phyloP scores from a whole-genome alignment of 2,797 vertebrate species.

The Intellagama lesueurii region DNA sequence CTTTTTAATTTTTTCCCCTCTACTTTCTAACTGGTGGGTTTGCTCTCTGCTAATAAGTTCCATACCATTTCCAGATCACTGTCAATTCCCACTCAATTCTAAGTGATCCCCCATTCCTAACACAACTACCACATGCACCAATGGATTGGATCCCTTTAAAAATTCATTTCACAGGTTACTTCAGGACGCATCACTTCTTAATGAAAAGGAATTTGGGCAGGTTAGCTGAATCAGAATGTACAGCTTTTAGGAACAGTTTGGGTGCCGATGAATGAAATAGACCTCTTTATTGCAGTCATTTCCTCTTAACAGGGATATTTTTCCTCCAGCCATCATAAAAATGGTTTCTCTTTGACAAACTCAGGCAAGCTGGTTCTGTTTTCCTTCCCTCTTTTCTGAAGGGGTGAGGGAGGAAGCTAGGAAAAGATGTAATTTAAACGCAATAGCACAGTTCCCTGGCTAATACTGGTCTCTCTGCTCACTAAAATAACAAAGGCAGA shows the following conservation, averaged over 20 bases:
- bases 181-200: not conserved
- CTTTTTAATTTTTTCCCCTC: too few species aligned
- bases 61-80: not conserved
- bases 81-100: too few species aligned
- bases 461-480: not conserved
- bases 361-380: conserved; percentile 38
- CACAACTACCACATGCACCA: not conserved
- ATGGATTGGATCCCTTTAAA: not conserved
- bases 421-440: conserved; percentile 57
- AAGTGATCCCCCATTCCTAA: not conserved
- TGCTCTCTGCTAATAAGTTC: not conserved
- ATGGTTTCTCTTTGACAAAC: conserved; percentile 48
- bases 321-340: conserved; percentile 45
- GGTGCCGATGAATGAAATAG: conserved; percentile 30
- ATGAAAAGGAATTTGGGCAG: conserved; percentile 23
- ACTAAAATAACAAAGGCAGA: conserved; percentile 47
- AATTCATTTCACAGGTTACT: conserved; percentile 33
- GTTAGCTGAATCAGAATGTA: conserved; percentile 51
- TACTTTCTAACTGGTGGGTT: not conserved
- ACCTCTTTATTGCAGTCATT: conserved; percentile 29
- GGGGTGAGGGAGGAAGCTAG: not conserved
- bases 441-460: conserved; percentile 34
- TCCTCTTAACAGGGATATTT: conserved; percentile 19
- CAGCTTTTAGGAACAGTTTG: conserved; percentile 17
- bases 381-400: conserved; percentile 16